phyloP scores from a whole-genome alignment of 1,140 invertebrate genomes.

The Papilio xuthus region DNA sequence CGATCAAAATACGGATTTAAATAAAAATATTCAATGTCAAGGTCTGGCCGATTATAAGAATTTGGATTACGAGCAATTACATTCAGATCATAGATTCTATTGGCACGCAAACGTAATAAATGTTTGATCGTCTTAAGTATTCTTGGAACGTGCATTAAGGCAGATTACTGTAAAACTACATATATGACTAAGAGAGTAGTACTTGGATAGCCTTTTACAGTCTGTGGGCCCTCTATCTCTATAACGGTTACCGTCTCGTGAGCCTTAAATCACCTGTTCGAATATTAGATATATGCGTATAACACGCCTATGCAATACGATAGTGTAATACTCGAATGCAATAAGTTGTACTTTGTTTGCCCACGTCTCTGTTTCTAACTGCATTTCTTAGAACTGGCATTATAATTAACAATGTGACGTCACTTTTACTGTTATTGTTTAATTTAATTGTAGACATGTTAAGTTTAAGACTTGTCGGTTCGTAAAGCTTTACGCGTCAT shows the following conservation, averaged over 20 bases:
- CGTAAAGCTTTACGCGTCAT: neutral
- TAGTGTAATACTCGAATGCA: slow-evolving; percentile 4
- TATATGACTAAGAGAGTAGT: slow-evolving; percentile 38
- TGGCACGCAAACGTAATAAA: slow-evolving; percentile 27
- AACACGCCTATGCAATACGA: slow-evolving; percentile 31
- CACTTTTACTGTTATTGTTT: slow-evolving; percentile 7
- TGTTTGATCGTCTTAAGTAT: slow-evolving; percentile 6
- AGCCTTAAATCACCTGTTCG: slow-evolving; percentile 47
- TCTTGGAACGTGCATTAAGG: slow-evolving; percentile 43
- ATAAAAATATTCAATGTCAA: slow-evolving; percentile 26
- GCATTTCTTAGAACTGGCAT: neutral
- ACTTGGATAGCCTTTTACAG: slow-evolving; percentile 45
- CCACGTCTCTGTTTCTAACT: slow-evolving; percentile 12
- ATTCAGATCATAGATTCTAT: slow-evolving; percentile 28
- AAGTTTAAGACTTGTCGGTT: neutral
- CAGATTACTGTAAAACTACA: slow-evolving; percentile 40
- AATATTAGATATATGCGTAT: slow-evolving; percentile 33
- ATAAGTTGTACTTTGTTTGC: slow-evolving; percentile 10
- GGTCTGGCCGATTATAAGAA: slow-evolving; percentile 27
- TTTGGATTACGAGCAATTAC: slow-evolving; percentile 2
- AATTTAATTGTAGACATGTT: neutral
- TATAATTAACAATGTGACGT: neutral
- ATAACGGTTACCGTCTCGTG: slow-evolving; percentile 43
- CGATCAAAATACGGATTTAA: slow-evolving; percentile 12
- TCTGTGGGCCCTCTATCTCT: slow-evolving; percentile 42